Evolutionary conservation across 2,888 invertebrate genomes (phyloP), one percentile per base, ranked within the genome.

Genomic region (Macropis europaea): DNA sequence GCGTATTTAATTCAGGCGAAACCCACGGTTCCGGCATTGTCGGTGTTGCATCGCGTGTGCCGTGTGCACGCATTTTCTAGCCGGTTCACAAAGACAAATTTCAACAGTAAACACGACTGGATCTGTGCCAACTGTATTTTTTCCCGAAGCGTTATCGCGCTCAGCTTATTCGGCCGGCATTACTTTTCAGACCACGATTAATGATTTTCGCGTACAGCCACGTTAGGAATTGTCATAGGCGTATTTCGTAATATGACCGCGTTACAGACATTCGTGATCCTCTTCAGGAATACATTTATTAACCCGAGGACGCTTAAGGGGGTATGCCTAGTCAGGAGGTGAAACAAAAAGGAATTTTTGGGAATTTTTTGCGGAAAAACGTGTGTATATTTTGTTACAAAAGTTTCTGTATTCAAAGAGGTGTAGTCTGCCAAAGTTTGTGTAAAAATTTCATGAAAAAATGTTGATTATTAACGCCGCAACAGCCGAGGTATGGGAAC

Each of bases 101-200:
- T 82, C 77, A 79, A 82, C 81, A 73, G 81, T 82, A 81, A 81
- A 81, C 82, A 81, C 68, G 79, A 75, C 81, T 81, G 81, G 82
- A 81, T 77, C 82, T 62, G 63, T 77, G 81, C 81, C 81, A 81
- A 61, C 79, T 68, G 74, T 74, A 82, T 74, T 79, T 82, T 82
- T 79, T 72, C 63, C 62, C 63, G 64, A 64, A 71, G 54, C 72
- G 79, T 81, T 81, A 82, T 81, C 82, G 79, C 79, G 77, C 73
- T 77, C 56, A 52, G 82, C 81, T 81, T 73, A 81, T 81, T 75
- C 79, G 73, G 77, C 75, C 74, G 54, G 70, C 82, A 67, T 78
- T 81, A 78, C 82, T 82, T 78, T 76, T 72, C 74, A 59, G 73
- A 52, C 67, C 66, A 53, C 74, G 74, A 82, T 82, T 79, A 79